Conservation (phyloP, 2,888 invertebrate genomes). For the Scaeva pyrastri region DNA sequence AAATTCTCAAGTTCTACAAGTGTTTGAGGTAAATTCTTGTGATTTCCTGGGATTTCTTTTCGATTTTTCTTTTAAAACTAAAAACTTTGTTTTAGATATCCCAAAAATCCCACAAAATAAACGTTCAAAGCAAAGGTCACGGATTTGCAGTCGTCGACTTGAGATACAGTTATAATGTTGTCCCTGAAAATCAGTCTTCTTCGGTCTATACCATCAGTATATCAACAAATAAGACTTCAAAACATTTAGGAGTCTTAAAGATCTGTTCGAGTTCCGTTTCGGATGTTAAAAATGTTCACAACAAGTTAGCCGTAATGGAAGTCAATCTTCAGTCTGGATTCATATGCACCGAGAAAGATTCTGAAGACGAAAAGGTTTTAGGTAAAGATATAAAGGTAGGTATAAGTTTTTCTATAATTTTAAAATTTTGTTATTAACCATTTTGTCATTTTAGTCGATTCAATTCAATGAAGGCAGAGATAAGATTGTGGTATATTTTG, state of each 20-base stretch:
- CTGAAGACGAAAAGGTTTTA: background rate
- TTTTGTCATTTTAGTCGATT: conserved; percentile 19
- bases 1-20: conserved; percentile 92
- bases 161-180: conserved; percentile 32
- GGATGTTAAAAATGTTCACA: background rate
- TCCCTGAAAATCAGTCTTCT: background rate
- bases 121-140: conserved; percentile 30
- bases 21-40: conserved; percentile 86
- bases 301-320: conserved; percentile 26
- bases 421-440: too few relatives aligned
- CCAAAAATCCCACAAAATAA: conserved; percentile 13
- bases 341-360: background rate
- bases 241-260: background rate
- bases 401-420: background rate
- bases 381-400: conserved; percentile 17
- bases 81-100: background rate
- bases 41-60: background rate
- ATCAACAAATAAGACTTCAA: background rate
- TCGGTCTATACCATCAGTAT: background rate
- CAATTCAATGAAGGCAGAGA: conserved; percentile 2
- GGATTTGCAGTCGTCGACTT: conserved; percentile 49
- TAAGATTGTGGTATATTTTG: background rate
- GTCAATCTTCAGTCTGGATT: conserved; percentile 53
- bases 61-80: background rate
- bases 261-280: conserved; percentile 21